Evolutionary conservation across 2,113 vertebrate species (phyloP).

Genomic region (Ardeotis arabs): DNA sequence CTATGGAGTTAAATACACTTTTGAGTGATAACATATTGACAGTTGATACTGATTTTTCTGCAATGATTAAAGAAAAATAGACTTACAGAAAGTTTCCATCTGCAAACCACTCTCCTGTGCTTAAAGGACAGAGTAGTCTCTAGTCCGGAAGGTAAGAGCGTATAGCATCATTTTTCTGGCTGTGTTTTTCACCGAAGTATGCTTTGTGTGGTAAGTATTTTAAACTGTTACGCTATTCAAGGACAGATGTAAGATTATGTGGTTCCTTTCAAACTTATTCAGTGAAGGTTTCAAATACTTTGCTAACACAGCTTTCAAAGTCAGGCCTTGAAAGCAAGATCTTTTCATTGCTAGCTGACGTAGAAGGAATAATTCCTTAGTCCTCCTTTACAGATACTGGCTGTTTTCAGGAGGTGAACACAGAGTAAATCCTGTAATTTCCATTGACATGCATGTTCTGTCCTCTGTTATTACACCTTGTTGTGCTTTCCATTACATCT

Average conservation of each 20-base stretch:
- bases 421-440: background rate
- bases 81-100: background rate
- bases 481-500: background rate
- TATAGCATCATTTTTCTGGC: background rate
- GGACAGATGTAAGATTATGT: background rate
- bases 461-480: background rate
- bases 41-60: background rate
- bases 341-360: background rate
- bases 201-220: background rate
- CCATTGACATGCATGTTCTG: background rate
- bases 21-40: background rate
- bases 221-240: background rate
- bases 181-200: background rate
- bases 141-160: background rate
- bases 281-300: background rate
- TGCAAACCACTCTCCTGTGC: background rate
- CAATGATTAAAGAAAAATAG: background rate
- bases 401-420: background rate
- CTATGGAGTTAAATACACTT: background rate
- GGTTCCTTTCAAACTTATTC: background rate
- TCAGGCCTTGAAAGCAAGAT: background rate
- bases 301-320: background rate
- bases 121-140: background rate
- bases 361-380: background rate
- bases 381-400: background rate